phyloP scores from a whole-genome alignment of 2,113 vertebrate genomes.

The Glareola pratincola region DNA sequence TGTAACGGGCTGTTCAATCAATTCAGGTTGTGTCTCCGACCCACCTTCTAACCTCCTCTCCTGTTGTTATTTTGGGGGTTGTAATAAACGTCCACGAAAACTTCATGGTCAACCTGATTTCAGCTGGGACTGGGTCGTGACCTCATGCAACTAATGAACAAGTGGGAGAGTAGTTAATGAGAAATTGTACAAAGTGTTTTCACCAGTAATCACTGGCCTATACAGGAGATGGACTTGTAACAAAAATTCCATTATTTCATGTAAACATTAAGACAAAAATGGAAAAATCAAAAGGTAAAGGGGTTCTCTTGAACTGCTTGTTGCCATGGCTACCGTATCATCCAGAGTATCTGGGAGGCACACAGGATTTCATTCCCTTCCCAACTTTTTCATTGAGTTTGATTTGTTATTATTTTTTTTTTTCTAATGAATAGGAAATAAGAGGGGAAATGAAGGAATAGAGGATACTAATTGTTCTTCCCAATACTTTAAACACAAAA shows the following conservation, averaged over 20 bases:
- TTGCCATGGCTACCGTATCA: slow-evolving; percentile 46
- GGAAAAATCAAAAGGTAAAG: slow-evolving; percentile 56
- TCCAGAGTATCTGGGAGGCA: not conserved
- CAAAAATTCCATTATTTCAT: not conserved
- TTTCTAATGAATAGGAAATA: not conserved
- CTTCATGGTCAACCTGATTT: not conserved
- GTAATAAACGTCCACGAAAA: not conserved
- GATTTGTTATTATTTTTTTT: not conserved
- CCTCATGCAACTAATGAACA: not conserved
- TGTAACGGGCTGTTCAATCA: not conserved
- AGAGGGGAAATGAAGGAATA: not conserved
- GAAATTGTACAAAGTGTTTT: not conserved
- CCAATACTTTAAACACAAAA: not conserved
- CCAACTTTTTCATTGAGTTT: slow-evolving; percentile 6
- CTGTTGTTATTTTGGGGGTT: accelerated
- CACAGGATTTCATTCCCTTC: slow-evolving; percentile 3
- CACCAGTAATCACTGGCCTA: not conserved
- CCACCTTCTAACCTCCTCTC: not conserved
- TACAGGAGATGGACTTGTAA: not conserved
- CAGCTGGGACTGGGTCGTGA: not conserved
- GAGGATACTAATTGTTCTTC: not conserved
- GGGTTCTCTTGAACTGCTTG: slow-evolving; percentile 35
- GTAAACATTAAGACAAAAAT: slow-evolving; percentile 12
- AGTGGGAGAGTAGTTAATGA: not conserved
- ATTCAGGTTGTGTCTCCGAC: not conserved